These are phyloP conservation scores for Zele albiditarsus DNA, from an alignment of 2,888 invertebrate species.

Conservation along the genomic window DNA sequence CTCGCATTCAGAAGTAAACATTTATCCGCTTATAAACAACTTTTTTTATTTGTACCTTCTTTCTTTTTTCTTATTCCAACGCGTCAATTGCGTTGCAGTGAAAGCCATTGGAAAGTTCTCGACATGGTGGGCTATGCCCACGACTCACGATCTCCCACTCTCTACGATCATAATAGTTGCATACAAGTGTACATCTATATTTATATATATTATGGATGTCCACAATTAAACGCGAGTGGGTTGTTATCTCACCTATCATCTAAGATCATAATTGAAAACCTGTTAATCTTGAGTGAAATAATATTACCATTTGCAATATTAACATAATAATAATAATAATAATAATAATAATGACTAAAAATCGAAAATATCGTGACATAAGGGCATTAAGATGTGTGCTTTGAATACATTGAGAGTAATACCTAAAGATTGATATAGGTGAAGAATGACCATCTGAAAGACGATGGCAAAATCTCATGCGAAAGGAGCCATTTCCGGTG, in stretches of 20 bases:
- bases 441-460: neutral
- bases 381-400: too few relatives aligned
- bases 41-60: conserved; percentile 17
- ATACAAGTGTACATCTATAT: neutral
- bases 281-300: neutral
- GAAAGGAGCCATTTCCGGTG: conserved; percentile 19
- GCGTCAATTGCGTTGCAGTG: conserved; percentile 35
- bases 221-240: neutral
- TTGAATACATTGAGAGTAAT: too few relatives aligned
- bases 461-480: neutral
- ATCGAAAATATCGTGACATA: too few relatives aligned
- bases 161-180: conserved; percentile 6
- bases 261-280: neutral
- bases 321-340: neutral
- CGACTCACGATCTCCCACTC: conserved; percentile 23
- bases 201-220: neutral
- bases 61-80: conserved; percentile 3
- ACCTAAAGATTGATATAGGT: too few relatives aligned
- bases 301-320: neutral
- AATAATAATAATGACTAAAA: too few relatives aligned
- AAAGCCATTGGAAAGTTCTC: conserved; percentile 41
- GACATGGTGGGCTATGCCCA: conserved; percentile 10
- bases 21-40: conserved; percentile 5
- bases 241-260: neutral
- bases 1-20: conserved; percentile 11